Base-by-base conservation (phyloP, 2,888 invertebrate genomes). In the Stenurella melanura region DNA sequence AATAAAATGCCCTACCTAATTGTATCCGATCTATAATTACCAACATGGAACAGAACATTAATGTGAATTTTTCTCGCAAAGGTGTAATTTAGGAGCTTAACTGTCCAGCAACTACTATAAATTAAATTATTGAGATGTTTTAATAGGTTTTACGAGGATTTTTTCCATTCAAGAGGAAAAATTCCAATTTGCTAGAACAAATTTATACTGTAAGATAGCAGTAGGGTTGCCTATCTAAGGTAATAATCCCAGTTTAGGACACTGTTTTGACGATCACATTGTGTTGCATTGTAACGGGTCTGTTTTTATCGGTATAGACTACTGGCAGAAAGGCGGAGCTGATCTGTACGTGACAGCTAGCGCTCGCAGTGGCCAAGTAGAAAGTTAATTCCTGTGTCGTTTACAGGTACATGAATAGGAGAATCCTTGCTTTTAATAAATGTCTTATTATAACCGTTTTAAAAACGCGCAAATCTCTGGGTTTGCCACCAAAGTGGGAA, bases 211-310 rank as follows among this genome's bases (percentile, higher is more conserved):
- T 6, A 72, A 72, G 72, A 72, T 72, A 72, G 63, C 54, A 64
- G 50, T 19, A 58, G 72, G 72, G 56, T n/a, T 56, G 12, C 63
- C 72, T 72, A 63, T 63, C 72, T 63, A 56, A 63, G 72, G 72
- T 72, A 72, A 72, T 72, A 72, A 72, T 72, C 72, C 72, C 38
- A 63, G 72, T 72, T 63, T 72, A 63, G 57, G 63, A 72, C 72
- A 72, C 63, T 72, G 38, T 63, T 26, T 15, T 63, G 72, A 72
- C 63, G 63, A 63, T 63, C 21, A 30, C 54, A 54, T 63, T 63
- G 60, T 60, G 34, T 19, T 42, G 30, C 26, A 63, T 19, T 72
- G 26, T 69, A 69, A 72, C 30, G 54, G 72, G 63, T 54, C 3
- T 72, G 72, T 63, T 72, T n/a, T 26, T 72, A 63, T 72, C 54